Base-by-base conservation (phyloP, 2,888 invertebrate genomes). In the Lepidochrysops patricia region DNA sequence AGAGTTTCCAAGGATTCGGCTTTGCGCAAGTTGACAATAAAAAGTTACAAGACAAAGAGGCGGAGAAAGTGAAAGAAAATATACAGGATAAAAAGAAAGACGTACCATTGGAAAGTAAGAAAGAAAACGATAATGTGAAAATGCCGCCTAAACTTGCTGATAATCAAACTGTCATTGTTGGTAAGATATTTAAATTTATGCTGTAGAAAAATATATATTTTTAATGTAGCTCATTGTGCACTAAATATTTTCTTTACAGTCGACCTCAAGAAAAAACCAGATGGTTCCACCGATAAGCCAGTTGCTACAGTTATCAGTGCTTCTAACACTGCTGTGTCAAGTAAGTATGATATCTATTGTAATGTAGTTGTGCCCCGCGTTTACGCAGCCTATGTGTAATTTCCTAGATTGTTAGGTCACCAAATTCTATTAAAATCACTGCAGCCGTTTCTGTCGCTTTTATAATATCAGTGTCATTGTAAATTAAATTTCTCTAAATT, bases 61-160 rank as follows among this genome's bases (percentile, higher is more conserved):
- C 63, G 2, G 76, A 73, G 1, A 73, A 74, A 60, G 63, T 72
- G 12, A 81, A 80, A 60, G 84, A 84, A 60, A 84, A 80, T 65
- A 63, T 77, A 25, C 72, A 75, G 4, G 72, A 73, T 23, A 34
- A 57, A 15, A 62, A 26, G 13, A 58, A 58, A 6, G 35, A 58
- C 1, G 19, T 29, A 13, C 4, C 34, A 27, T 52, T 19, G 19
- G 54, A 32, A n/a, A 29, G 15, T 50, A 57, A 60, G 34, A 37
- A 61, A 12, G 61, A 59, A 59, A 34, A 43, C 7, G 60, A 60
- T 49, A 49, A n/a, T 25, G 54, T 13, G 32, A 58, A 57, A 52
- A 26, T 19, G 49, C 61, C 4, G 57, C 15, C 12, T n/a, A 60
- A 32, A 25, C 54, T 43, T 29, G 19, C 57, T 25, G 43, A 15